phyloP scores from a whole-genome alignment of 2,113 vertebrate genomes.

The Enhydra lutris region DNA sequence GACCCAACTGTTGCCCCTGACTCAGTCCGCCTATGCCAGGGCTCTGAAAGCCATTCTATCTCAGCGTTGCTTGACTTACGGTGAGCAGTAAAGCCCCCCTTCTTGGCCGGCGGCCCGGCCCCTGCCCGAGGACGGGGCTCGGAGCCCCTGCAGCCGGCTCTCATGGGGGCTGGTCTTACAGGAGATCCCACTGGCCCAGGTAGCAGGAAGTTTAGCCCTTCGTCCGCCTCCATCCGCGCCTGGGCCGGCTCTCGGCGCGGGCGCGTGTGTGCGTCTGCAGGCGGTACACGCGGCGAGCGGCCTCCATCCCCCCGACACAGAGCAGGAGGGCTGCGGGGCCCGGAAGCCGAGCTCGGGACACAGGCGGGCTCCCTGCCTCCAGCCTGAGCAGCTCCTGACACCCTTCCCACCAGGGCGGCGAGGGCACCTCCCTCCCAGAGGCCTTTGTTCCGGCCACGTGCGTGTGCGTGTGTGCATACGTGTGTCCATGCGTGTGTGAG shows the following conservation, averaged over 20 bases:
- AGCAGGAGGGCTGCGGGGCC: fast-evolving
- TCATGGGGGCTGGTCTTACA: not conserved
- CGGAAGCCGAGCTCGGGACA: fast-evolving
- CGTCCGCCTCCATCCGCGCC: not conserved
- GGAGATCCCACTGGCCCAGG: fast-evolving
- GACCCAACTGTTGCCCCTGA: not conserved
- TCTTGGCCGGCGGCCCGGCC: not conserved
- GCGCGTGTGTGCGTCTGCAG: fast-evolving
- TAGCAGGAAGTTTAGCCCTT: not conserved
- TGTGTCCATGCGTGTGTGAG: not conserved
- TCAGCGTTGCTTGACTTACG: constrained; percentile 63
- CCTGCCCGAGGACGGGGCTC: fast-evolving
- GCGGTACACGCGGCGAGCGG: fast-evolving
- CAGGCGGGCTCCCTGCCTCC: fast-evolving
- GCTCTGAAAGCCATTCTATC: constrained; percentile 66
- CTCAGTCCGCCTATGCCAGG: constrained; percentile 23
- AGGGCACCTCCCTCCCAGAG: not conserved
- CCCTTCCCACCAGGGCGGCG: not conserved
- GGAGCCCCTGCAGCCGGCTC: fast-evolving
- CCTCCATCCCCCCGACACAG: fast-evolving
- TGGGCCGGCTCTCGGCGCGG: fast-evolving
- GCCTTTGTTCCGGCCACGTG: not conserved
- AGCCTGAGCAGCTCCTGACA: not conserved
- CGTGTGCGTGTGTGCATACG: not conserved
- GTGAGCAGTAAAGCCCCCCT: not conserved